Conservation (phyloP, 2,113 vertebrate genomes). For the Sceloporus undulatus region DNA sequence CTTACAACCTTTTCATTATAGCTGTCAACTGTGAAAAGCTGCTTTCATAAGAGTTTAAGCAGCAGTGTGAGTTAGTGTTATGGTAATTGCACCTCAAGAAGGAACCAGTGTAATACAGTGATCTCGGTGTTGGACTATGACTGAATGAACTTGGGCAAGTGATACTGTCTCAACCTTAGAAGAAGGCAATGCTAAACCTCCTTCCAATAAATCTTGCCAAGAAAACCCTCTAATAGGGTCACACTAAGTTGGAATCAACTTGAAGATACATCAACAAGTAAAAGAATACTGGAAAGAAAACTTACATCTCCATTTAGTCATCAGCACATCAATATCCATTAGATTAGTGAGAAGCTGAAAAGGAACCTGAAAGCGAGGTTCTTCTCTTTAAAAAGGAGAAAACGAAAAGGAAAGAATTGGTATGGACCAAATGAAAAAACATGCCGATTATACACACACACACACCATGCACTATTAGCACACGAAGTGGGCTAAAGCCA, state of each 20-base stretch:
- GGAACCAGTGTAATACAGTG: no score
- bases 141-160: no score
- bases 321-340: conserved; percentile 93
- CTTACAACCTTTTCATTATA: background rate
- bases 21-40: background rate
- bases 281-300: conserved; percentile 17
- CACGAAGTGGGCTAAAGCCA: background rate
- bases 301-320: conserved; percentile 99
- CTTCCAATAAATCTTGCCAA: no score
- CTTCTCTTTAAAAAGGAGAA: conserved; percentile 82
- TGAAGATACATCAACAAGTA: no score
- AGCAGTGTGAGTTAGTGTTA: background rate
- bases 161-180: no score
- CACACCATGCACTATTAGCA: background rate
- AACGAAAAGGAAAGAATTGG: conserved; percentile 1
- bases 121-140: no score
- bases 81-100: background rate
- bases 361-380: conserved; percentile 96
- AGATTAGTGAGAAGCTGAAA: conserved; percentile 94
- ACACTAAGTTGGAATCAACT: no score
- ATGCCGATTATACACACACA: background rate
- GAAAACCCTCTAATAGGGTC: no score
- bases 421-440: background rate
- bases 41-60: background rate
- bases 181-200: no score